phyloP scores from a whole-genome alignment of 2,113 vertebrate genomes.

The Syngnathoides biaculeatus region DNA sequence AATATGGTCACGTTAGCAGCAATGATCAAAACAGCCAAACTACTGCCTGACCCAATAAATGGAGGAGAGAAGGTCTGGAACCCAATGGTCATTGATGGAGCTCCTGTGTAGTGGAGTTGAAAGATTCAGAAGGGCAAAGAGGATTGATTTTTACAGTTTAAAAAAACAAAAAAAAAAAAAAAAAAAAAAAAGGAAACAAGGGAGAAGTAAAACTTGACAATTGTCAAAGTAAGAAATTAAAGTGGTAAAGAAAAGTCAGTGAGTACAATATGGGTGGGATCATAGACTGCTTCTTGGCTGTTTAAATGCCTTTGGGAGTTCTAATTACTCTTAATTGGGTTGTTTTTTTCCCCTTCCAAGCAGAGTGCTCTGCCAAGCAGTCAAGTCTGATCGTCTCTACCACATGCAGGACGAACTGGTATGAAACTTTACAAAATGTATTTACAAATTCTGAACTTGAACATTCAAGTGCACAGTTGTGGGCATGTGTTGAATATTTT shows the following conservation, averaged over 20 bases:
- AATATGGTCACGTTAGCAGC: too few relatives aligned
- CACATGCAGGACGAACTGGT: conserved; percentile 35
- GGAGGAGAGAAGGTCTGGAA: too few relatives aligned
- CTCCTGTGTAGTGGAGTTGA: neutral
- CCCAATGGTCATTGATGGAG: too few relatives aligned
- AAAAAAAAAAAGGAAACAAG: neutral
- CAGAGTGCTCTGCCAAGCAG: conserved; percentile 15
- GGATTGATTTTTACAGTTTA: neutral
- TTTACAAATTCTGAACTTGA: neutral
- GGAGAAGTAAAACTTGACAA: neutral
- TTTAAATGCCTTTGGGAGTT: conserved; percentile 44
- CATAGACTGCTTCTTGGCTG: conserved; percentile 28
- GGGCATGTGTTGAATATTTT: neutral
- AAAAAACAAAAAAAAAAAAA: neutral
- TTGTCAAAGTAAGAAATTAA: neutral
- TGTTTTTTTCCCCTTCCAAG: conserved; percentile 25
- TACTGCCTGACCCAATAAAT: too few relatives aligned
- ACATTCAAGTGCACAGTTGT: neutral
- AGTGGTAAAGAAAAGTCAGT: neutral
- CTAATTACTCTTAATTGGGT: conserved; percentile 54
- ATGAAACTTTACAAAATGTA: conserved; percentile 8
- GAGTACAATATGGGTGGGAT: conserved; percentile 43
- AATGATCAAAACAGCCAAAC: too few relatives aligned
- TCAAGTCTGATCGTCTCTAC: conserved; percentile 9
- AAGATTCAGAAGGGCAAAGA: neutral